Conservation (phyloP, 2,113 vertebrate genomes). For the Tautogolabrus adspersus region DNA sequence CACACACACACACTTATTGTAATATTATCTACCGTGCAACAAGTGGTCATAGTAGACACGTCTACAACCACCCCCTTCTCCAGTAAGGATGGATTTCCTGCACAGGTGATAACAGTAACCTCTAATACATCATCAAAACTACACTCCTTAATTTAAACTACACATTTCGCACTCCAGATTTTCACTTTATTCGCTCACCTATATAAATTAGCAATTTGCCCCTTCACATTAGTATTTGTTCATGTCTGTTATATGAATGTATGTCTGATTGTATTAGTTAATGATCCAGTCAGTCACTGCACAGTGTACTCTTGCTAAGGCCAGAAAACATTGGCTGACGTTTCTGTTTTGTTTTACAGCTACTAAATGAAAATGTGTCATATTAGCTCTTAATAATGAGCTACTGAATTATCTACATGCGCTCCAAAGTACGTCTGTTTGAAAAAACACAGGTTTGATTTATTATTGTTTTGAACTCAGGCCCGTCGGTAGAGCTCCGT, state of each 20-base stretch:
- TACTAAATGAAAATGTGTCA: slow-evolving; percentile 6
- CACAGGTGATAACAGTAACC: background rate
- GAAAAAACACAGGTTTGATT: background rate
- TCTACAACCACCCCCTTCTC: background rate
- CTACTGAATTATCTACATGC: background rate
- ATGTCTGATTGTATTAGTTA: background rate
- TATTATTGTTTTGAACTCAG: rapidly evolving
- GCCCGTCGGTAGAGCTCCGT: slow-evolving; percentile 16
- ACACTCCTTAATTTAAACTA: background rate
- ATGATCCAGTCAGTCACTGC: no score
- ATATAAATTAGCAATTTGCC: background rate
- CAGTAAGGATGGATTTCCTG: background rate
- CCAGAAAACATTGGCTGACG: background rate
- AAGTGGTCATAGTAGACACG: slow-evolving; percentile 10
- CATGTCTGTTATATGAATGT: background rate
- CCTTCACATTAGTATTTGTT: background rate
- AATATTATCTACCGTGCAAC: slow-evolving; percentile 11
- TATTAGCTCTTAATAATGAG: background rate
- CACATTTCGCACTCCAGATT: background rate
- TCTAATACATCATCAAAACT: background rate
- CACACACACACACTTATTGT: background rate
- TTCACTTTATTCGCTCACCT: background rate
- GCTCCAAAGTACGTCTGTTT: no score
- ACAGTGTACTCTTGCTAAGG: background rate
- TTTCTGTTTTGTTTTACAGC: background rate